Conservation (phyloP, 2,888 invertebrate genomes). For the Carterocephalus palaemon region DNA sequence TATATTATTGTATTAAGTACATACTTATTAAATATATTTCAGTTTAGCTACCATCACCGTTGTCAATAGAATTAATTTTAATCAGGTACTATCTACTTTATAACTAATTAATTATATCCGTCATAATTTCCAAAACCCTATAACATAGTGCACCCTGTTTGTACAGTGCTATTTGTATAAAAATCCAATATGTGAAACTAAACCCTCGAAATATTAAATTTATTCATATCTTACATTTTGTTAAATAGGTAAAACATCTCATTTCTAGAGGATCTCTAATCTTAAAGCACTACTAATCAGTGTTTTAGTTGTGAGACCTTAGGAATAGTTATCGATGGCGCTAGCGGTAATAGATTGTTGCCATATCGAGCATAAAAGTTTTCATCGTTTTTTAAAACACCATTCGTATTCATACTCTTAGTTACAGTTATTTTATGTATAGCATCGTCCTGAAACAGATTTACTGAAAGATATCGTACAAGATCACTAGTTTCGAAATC, state of each 20-base stretch:
- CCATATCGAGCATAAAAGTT: constrained; percentile 73
- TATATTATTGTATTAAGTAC: too few species aligned
- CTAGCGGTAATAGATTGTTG: constrained; percentile 69
- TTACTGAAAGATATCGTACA: constrained; percentile 26
- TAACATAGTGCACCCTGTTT: neutral
- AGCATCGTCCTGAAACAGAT: constrained; percentile 59
- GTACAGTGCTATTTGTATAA: neutral
- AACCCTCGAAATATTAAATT: neutral
- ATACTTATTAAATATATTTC: too few species aligned
- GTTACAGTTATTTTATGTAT: constrained; percentile 36
- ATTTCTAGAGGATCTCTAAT: constrained; percentile 1
- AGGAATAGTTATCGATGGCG: constrained; percentile 69
- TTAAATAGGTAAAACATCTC: neutral
- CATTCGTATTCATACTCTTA: constrained; percentile 40
- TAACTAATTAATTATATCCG: too few species aligned
- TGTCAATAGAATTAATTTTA: too few species aligned
- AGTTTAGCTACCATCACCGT: too few species aligned
- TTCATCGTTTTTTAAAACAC: constrained; percentile 45
- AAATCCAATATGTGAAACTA: neutral
- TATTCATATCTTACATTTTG: constrained; percentile 10
- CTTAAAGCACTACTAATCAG: constrained; percentile 29
- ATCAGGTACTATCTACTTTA: too few species aligned
- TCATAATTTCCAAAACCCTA: neutral
- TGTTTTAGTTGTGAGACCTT: constrained; percentile 61
- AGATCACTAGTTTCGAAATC: constrained; percentile 3